Evolutionary conservation across 2,888 invertebrate genomes (phyloP).

Genomic region (Eilema caniola): DNA sequence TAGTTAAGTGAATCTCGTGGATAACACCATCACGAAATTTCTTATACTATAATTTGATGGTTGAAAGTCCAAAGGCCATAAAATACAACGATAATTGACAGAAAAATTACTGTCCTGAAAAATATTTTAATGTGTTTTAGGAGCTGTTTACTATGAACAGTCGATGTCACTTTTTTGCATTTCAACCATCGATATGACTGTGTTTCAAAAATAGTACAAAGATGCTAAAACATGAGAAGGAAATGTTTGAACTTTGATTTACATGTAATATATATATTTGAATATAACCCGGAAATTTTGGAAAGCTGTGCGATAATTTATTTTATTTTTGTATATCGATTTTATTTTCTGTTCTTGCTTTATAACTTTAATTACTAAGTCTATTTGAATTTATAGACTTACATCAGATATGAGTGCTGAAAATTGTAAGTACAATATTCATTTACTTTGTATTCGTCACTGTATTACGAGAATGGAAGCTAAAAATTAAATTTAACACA

Average conservation of each 20-base stretch:
- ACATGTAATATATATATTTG: not conserved
- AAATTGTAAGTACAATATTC: constrained; percentile 2
- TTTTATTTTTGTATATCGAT: too few species aligned
- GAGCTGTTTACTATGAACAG: too few species aligned
- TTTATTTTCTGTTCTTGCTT: too few species aligned
- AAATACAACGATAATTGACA: too few species aligned
- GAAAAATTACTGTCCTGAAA: too few species aligned
- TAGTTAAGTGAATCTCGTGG: not conserved
- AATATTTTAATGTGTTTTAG: too few species aligned
- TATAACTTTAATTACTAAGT: not conserved
- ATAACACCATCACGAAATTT: not conserved
- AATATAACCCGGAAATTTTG: not conserved
- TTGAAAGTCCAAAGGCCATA: too few species aligned
- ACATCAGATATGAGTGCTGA: not conserved
- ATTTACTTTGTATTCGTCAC: not conserved
- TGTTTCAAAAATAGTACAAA: not conserved
- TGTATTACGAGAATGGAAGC: not conserved
- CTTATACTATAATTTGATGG: not conserved
- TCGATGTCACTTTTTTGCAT: too few species aligned
- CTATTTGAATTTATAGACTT: not conserved
- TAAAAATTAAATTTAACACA: not conserved
- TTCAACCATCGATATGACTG: too few species aligned
- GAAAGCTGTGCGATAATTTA: constrained; percentile 5
- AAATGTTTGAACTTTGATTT: not conserved
- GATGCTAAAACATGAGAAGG: not conserved